Conservation (phyloP, 2,888 invertebrate species). For the Shargacucullia verbasci region DNA sequence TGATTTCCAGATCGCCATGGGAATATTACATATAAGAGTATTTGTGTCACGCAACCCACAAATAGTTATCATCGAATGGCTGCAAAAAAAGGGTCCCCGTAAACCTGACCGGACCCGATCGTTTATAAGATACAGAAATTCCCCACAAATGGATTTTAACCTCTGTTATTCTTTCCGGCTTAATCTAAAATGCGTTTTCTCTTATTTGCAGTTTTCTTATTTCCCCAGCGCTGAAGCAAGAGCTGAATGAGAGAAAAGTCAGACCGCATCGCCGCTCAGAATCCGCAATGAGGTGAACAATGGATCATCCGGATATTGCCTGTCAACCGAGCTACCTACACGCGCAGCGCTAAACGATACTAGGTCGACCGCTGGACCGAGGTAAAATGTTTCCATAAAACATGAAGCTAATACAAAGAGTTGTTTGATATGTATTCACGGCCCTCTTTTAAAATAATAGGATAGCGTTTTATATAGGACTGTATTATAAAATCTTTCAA, state of each 20-base stretch:
- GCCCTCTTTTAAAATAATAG: conserved; percentile 41
- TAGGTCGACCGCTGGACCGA: conserved; percentile 61
- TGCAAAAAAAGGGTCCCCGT: conserved; percentile 32
- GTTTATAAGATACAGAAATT: conserved; percentile 32
- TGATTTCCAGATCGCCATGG: not conserved
- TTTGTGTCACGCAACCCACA: conserved; percentile 41
- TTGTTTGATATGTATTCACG: conserved; percentile 52
- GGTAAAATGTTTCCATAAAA: conserved; percentile 60
- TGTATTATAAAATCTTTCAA: conserved; percentile 21
- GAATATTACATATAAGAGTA: conserved; percentile 24
- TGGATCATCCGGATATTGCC: conserved; percentile 87
- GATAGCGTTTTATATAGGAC: conserved; percentile 20
- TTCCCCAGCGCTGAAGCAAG: conserved; percentile 61
- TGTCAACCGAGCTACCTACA: conserved; percentile 79
- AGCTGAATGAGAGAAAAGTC: conserved; percentile 69
- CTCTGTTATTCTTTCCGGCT: conserved; percentile 47
- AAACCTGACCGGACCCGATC: conserved; percentile 28
- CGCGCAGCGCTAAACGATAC: conserved; percentile 63
- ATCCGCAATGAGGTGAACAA: conserved; percentile 87
- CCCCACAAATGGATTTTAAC: conserved; percentile 36
- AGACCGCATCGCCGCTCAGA: conserved; percentile 73
- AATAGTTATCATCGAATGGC: conserved; percentile 40
- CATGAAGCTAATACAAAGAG: conserved; percentile 58
- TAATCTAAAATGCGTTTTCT: conserved; percentile 64
- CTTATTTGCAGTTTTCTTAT: conserved; percentile 71